A percentile compares a stretch with the other conserved stretches of the same genome.
Conservation (phyloP, 2,113 vertebrate genomes). For the Macaca fascicularis region T2T-MFA8v1.1 NC_088377.1:134697501-134698000, state of each 20-base stretch:
- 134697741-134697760: not conserved
- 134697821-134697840: not conserved
- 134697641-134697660: not conserved
- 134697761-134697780: not conserved
- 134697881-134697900: constrained; percentile 11
- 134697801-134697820: not conserved
- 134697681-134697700: not conserved
- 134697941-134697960: not conserved
- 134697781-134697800: not conserved
- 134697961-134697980: not conserved
- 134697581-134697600: not conserved
- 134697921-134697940: constrained; percentile 35
- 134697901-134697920: constrained; percentile 47
- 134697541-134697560: not conserved
- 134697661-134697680: not conserved
- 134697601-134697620: not conserved
- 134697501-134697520: not conserved
- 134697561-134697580: not conserved
- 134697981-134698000: constrained; percentile 60
- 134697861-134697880: not conserved
- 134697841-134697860: not conserved
- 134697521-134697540: not conserved
- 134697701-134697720: not conserved
- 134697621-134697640: not conserved
- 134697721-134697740: not conserved